Evolutionary conservation across 2,888 invertebrate genomes (phyloP).

Genomic region (Acanthococcus lagerstroemiae): DNA sequence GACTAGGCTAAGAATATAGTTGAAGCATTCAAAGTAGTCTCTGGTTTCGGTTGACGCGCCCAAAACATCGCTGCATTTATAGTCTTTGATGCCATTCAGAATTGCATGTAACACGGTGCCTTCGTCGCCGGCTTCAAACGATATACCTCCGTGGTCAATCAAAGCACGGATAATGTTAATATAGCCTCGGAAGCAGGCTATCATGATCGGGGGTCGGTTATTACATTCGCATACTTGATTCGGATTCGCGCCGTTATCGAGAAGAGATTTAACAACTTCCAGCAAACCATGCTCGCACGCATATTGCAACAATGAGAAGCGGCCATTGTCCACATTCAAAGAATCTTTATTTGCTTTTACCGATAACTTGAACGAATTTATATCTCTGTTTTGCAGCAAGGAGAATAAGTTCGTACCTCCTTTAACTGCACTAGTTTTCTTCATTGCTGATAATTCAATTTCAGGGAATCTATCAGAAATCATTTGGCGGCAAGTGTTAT

Average conservation of each 20-base stretch:
- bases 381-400: constrained; percentile 29
- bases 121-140: constrained; percentile 41
- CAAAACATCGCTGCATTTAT: constrained; percentile 32
- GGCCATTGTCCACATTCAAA: constrained; percentile 45
- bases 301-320: constrained; percentile 49
- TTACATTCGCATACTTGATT: constrained; percentile 35
- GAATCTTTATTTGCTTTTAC: constrained; percentile 37
- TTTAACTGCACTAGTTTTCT: neutral
- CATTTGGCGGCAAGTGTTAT: constrained; percentile 50
- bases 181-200: constrained; percentile 38
- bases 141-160: constrained; percentile 43
- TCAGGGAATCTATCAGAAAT: constrained; percentile 49
- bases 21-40: constrained; percentile 47
- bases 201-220: constrained; percentile 35
- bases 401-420: constrained; percentile 16
- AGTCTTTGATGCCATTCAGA: neutral
- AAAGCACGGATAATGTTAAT: constrained; percentile 38
- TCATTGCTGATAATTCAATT: constrained; percentile 37
- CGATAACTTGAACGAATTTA: constrained; percentile 33
- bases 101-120: neutral
- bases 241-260: constrained; percentile 37
- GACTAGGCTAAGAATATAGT: constrained; percentile 49
- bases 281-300: constrained; percentile 51
- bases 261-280: constrained; percentile 43
- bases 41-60: constrained; percentile 24